Conservation (phyloP, 2,888 invertebrate species). For the Fragum fragum region DNA sequence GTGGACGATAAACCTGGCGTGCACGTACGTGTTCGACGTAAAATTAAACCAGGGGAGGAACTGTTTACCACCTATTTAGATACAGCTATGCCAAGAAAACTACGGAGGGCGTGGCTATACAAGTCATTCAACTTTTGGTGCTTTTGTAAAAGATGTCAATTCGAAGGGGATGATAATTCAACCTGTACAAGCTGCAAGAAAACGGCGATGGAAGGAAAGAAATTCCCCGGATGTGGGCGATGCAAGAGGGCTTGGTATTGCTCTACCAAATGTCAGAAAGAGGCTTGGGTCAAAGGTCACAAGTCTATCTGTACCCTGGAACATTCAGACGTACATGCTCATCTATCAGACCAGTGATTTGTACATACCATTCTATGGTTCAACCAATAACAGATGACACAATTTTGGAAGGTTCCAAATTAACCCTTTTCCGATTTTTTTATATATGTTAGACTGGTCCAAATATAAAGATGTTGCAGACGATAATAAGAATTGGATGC, state of each 20-base stretch:
- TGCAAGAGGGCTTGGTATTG: constrained; percentile 83
- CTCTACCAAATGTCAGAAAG: constrained; percentile 78
- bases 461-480: too few relatives aligned
- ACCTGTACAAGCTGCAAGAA: constrained; percentile 78
- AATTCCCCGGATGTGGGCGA: constrained; percentile 79
- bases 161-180: constrained; percentile 79
- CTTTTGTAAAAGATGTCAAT: constrained; percentile 78
- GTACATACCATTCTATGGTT: too few relatives aligned
- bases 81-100: constrained; percentile 77
- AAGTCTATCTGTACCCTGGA: constrained; percentile 75
- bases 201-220: constrained; percentile 68
- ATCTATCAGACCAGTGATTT: constrained; percentile 6
- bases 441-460: too few relatives aligned
- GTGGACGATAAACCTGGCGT: constrained; percentile 75
- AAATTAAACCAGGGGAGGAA: constrained; percentile 79
- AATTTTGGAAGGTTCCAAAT: too few relatives aligned
- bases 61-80: constrained; percentile 82
- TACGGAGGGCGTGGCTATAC: constrained; percentile 82
- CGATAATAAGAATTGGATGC: too few relatives aligned
- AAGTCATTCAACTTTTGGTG: constrained; percentile 85
- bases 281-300: constrained; percentile 80
- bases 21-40: constrained; percentile 74
- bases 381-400: too few relatives aligned
- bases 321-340: constrained; percentile 68
- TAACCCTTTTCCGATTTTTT: too few relatives aligned